Conservation (phyloP, 2,797 vertebrate species). For the Thaleichthys pacificus region DNA sequence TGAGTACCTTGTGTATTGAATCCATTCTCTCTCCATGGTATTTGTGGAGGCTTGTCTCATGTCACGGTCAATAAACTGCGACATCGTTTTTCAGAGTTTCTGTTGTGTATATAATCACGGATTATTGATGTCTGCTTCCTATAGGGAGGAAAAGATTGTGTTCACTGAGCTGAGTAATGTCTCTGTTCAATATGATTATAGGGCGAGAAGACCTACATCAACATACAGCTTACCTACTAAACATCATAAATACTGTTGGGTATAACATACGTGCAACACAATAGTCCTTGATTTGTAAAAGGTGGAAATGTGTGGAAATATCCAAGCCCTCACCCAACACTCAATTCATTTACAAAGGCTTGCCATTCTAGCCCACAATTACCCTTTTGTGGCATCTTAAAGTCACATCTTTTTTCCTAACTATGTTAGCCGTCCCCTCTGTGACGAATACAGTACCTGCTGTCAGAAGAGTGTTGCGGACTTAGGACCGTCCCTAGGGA, state of each 20-base stretch:
- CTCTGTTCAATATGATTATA: background rate
- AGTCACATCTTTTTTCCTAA: background rate
- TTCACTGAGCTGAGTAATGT: background rate
- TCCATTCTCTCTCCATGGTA: conserved; percentile 2
- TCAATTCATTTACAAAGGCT: too few species aligned
- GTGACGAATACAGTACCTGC: conserved; percentile 44
- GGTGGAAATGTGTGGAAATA: too few species aligned
- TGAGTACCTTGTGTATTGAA: background rate
- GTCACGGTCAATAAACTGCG: conserved; percentile 7
- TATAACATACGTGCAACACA: too few species aligned
- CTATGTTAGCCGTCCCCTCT: conserved; percentile 38
- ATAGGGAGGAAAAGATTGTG: background rate
- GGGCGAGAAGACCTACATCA: background rate
- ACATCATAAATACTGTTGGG: too few species aligned
- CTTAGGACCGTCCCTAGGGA: conserved; percentile 71
- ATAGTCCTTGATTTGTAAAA: too few species aligned
- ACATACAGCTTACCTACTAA: too few species aligned
- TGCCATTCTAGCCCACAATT: too few species aligned
- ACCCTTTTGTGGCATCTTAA: too few species aligned
- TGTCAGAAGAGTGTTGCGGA: conserved; percentile 54
- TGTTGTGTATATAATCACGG: background rate
- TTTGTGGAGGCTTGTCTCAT: background rate
- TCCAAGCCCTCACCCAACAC: too few species aligned
- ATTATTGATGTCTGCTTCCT: conserved; percentile 1
- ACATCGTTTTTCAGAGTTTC: background rate